Percentiles rank a stretch among this genome's conserved stretches.
phyloP scores from a whole-genome alignment of 92 coral and sea anemone species.

The Nematostella vectensis region DNA sequence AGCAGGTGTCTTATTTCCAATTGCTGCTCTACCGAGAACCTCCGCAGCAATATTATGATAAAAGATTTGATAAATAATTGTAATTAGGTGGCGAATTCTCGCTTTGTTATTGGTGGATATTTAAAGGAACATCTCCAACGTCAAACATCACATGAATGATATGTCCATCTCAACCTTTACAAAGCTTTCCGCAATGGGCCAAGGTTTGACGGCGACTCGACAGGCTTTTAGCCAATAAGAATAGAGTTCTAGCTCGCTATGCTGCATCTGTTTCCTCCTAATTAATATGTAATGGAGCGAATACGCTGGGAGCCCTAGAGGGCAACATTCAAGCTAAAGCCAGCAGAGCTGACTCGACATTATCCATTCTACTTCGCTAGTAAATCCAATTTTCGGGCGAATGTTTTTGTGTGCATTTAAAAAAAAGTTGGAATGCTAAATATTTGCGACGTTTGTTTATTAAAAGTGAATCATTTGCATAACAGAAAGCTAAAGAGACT shows the following conservation, averaged over 20 bases:
- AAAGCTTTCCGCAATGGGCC: constrained; percentile 38
- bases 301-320: constrained; percentile 23
- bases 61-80: constrained; percentile 83
- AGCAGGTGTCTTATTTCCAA: constrained; percentile 65
- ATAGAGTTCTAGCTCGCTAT: constrained; percentile 9
- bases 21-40: constrained; percentile 46
- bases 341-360: constrained; percentile 2
- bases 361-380: not conserved
- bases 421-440: not conserved
- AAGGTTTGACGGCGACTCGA: constrained; percentile 38
- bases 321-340: not conserved
- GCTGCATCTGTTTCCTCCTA: constrained; percentile 72
- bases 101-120: constrained; percentile 63
- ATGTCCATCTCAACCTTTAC: constrained; percentile 41
- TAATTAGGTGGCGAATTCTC: constrained; percentile 66
- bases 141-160: constrained; percentile 36
- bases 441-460: not conserved
- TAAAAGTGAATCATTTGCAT: no score
- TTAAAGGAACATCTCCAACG: constrained; percentile 34
- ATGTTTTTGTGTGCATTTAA: not conserved
- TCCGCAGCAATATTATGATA: constrained; percentile 83
- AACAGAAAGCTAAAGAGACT: no score
- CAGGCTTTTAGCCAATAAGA: constrained; percentile 49
- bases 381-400: not conserved
- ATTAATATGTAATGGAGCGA: constrained; percentile 73